Base-by-base conservation (phyloP, 2,113 vertebrate species). In the Phodopus roborovskii region DNA sequence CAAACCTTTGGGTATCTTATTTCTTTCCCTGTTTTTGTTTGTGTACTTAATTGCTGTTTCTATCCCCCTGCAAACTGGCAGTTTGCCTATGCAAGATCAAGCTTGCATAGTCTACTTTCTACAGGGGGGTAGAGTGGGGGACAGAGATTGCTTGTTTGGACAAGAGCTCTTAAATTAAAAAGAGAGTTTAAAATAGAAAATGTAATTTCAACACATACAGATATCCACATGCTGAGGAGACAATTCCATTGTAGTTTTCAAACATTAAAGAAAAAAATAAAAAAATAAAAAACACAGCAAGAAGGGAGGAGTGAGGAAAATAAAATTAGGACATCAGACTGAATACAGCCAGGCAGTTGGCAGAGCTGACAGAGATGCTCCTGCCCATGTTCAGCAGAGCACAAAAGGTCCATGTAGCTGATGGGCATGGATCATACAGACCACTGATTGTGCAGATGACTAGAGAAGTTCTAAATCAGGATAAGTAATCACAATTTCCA, bases 141-240 rank as follows among this genome's bases (percentile, higher is more conserved):
- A 26, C 8, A 36, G 39, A 88, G 66, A 45, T 39, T 66, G 45
- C 96, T 12, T 93, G 94, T 94, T 96, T 64, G 83, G 90, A 90
- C 96, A 95, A 90, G 89, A 91, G 50, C 73, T 89, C 87, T 93
- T 96, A 97, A 97, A 96, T 96, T 91, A 96, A 95, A 97, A 96
- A 24, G 73, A 86, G 64, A 96, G 82, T 97, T 96, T 96, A 96
- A 98, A 98, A 97, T 97, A 97, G 95, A 97, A 96, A 94, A 92
- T 95, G 95, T 71, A 95, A 96, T 96, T 98, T 96, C 96, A 96
- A 98, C 96, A 95, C 96, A 97, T 84, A 90, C 94, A 96, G 88
- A 97, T 97, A 95, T 96, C 88, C 71, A 77, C 95, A 93, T 97
- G 96, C 93, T 95, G 96, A 91, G 96, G 86, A 97, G 89, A 91